Percentiles rank a stretch among this genome's conserved stretches.
phyloP scores from a whole-genome alignment of 2,888 invertebrate genomes.

The Seira sanloemensis region DNA sequence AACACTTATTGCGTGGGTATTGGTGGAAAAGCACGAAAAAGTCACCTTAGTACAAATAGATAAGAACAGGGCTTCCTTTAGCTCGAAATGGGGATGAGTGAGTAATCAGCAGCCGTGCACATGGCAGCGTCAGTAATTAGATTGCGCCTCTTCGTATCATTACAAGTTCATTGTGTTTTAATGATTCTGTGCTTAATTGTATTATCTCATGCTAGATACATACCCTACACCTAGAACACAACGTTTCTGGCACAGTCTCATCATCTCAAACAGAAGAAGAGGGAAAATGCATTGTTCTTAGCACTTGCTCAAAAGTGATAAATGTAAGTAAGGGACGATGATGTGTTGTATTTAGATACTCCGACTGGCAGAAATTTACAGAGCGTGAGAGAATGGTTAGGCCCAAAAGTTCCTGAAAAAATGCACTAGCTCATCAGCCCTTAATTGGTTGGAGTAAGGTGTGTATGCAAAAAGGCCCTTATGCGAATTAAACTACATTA shows the following conservation, averaged over 20 bases:
- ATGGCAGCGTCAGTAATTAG: background rate
- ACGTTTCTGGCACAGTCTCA: background rate
- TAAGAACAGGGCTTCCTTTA: too few species aligned
- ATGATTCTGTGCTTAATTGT: background rate
- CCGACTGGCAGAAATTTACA: conserved; percentile 47
- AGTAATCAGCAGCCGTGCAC: too few species aligned
- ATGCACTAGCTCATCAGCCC: background rate
- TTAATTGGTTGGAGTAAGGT: background rate
- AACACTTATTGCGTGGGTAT: too few species aligned
- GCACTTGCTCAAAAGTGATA: background rate
- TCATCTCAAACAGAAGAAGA: background rate
- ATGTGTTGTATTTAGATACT: background rate
- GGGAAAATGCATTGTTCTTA: background rate
- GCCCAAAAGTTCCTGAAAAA: conserved; percentile 36
- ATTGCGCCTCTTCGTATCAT: background rate
- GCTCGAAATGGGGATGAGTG: too few species aligned
- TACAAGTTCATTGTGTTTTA: background rate
- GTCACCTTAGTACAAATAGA: too few species aligned
- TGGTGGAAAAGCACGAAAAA: too few species aligned
- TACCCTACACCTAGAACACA: background rate
- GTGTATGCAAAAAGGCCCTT: background rate
- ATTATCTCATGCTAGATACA: background rate
- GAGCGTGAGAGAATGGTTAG: conserved; percentile 49
- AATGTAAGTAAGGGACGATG: background rate
- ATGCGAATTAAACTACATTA: background rate